phyloP scores from a whole-genome alignment of 92 coral and sea anemone species.

The Pocillopora grandis region DNA sequence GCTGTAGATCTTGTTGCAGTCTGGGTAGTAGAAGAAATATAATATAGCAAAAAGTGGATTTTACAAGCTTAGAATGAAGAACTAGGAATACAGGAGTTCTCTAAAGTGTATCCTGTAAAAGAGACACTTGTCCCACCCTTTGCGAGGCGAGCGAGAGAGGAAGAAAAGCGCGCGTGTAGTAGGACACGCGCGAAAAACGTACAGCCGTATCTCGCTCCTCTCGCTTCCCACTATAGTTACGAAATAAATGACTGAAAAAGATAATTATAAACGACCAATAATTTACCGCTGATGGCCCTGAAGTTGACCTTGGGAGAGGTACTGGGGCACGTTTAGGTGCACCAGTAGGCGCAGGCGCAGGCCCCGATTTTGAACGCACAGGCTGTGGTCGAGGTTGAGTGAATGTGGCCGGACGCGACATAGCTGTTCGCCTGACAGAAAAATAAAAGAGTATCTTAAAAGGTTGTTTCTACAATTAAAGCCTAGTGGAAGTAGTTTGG shows the following conservation, averaged over 20 bases:
- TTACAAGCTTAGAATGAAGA: too few relatives aligned
- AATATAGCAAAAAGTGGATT: too few relatives aligned
- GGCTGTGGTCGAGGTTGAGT: slow-evolving; percentile 28
- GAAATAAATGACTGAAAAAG: too few relatives aligned
- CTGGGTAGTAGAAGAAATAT: background rate
- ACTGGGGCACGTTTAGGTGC: background rate
- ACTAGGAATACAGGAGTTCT: too few relatives aligned
- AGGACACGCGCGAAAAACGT: too few relatives aligned
- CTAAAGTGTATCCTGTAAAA: background rate
- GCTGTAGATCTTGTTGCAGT: background rate
- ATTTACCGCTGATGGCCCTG: slow-evolving; percentile 6
- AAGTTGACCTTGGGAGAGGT: too few relatives aligned
- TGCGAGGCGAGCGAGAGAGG: too few relatives aligned
- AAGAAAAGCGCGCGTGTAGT: background rate
- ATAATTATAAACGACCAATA: background rate
- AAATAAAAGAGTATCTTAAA: background rate
- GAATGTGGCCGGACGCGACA: slow-evolving; percentile 3
- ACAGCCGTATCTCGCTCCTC: too few relatives aligned
- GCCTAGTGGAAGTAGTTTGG: too few relatives aligned
- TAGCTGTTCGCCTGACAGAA: background rate
- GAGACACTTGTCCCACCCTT: too few relatives aligned
- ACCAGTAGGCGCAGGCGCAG: background rate
- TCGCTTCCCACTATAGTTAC: too few relatives aligned
- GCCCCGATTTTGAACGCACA: background rate
- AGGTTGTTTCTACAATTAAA: background rate